Percentiles rank a stretch among this genome's conserved stretches.
These are phyloP conservation scores for Pseudomyrmex sp. DNA, from an alignment of 1,140 invertebrate genomes.

Conservation along the genomic window DNA sequence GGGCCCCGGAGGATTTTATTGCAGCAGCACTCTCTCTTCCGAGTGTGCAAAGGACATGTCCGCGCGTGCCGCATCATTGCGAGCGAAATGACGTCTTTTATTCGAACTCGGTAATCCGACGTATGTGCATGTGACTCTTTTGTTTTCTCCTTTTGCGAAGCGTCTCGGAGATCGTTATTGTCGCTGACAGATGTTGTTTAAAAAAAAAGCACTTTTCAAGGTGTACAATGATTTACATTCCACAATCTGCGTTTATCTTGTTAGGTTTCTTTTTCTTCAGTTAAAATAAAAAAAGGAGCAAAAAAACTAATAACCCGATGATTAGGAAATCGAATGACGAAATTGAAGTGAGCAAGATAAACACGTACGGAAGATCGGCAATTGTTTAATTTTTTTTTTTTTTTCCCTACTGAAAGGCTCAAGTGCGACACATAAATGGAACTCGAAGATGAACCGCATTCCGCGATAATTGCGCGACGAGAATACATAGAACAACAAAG, in stretches of 20 bases:
- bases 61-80: constrained; percentile 32
- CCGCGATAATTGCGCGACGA: not conserved
- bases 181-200: no score
- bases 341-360: no score
- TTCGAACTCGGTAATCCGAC: constrained; percentile 4
- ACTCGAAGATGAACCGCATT: not conserved
- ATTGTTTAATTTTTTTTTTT: no score
- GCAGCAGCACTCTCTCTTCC: not conserved
- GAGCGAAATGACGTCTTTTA: constrained; percentile 8
- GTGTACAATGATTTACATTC: not conserved
- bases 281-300: no score
- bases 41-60: not conserved
- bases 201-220: no score
- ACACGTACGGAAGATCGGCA: no score
- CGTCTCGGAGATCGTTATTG: not conserved
- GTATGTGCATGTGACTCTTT: not conserved
- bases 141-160: not conserved
- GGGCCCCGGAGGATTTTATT: constrained; percentile 47
- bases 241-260: not conserved
- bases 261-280: not conserved
- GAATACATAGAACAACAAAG: constrained; percentile 35
- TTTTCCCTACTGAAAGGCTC: no score
- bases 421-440: no score
- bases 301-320: no score
- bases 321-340: no score